Percentiles rank a stretch among this genome's conserved stretches.
Evolutionary conservation across 2,113 vertebrate species (phyloP).

Genomic region (Scytalopus superciliaris): DNA sequence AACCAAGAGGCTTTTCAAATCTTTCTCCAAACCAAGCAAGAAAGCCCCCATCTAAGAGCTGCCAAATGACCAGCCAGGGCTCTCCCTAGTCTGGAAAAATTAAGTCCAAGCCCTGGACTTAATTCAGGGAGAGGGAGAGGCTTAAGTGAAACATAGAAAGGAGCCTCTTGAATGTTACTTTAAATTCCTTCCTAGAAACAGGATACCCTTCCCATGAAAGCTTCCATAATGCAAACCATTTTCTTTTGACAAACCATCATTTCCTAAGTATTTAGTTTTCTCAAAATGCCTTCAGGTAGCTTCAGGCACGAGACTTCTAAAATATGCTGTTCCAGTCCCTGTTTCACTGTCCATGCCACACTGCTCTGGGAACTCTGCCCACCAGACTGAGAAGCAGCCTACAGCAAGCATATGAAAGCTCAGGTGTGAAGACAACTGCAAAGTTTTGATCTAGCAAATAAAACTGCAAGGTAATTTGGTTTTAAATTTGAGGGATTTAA

Average conservation of each 20-base stretch:
- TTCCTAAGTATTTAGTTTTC: neutral
- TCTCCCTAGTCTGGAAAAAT: neutral
- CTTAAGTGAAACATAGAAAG: neutral
- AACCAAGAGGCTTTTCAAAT: neutral
- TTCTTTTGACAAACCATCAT: neutral
- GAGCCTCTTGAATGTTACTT: neutral
- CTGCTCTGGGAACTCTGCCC: neutral
- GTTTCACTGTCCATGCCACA: neutral
- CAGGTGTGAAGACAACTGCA: neutral
- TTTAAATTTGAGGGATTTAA: neutral
- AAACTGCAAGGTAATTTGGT: neutral
- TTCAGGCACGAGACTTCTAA: neutral
- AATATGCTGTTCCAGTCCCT: neutral
- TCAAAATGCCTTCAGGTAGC: neutral
- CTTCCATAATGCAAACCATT: neutral
- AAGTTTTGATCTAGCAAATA: neutral
- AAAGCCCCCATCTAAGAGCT: neutral
- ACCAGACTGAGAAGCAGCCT: neutral
- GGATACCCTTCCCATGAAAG: neutral
- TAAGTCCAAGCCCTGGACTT: neutral
- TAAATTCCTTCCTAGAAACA: neutral
- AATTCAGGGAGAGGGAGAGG: neutral
- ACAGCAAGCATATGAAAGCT: neutral
- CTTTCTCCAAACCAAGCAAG: neutral
- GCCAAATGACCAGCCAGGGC: neutral